A percentile compares a stretch with the other conserved stretches of the same genome.
These are phyloP conservation scores for Liopterus haemorrhoidalis DNA, from an alignment of 2,888 invertebrate species.

Conservation along the genomic window DNA sequence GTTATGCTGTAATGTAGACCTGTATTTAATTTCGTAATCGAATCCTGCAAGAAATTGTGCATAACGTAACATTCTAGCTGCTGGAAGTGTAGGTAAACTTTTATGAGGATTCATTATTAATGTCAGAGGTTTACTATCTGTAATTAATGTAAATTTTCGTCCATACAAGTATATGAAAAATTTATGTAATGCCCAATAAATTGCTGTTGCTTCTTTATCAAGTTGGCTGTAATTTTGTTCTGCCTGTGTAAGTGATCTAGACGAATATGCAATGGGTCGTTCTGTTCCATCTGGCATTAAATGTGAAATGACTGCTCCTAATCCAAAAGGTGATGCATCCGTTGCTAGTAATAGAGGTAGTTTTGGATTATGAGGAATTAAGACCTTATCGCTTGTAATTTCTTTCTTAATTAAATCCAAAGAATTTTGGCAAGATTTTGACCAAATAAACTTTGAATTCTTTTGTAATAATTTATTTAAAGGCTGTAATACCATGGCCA, in stretches of 20 bases:
- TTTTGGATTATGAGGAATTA: conserved; percentile 32
- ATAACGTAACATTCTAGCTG: conserved; percentile 25
- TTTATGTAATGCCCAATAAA: conserved; percentile 7
- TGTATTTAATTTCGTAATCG: conserved; percentile 21
- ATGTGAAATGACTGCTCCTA: conserved; percentile 20
- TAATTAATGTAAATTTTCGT: neutral
- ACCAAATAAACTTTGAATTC: conserved; percentile 22
- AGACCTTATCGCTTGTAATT: conserved; percentile 28
- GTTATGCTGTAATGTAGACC: conserved; percentile 21
- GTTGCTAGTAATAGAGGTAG: conserved; percentile 35
- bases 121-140: conserved; percentile 14
- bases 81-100: conserved; percentile 4
- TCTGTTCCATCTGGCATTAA: conserved; percentile 36
- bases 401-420: conserved; percentile 28
- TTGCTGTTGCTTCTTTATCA: conserved; percentile 5
- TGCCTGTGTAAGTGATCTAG: conserved; percentile 4
- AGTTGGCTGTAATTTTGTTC: conserved; percentile 3
- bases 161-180: conserved; percentile 9
- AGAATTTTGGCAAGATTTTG: conserved; percentile 22
- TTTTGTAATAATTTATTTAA: conserved; percentile 15
- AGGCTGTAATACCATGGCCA: conserved; percentile 12
- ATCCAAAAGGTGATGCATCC: conserved; percentile 38
- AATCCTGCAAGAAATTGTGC: conserved; percentile 26
- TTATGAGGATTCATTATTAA: conserved; percentile 5
- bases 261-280: conserved; percentile 37